Evolutionary conservation across 2,113 vertebrate species (phyloP).

Genomic region (Leptobrachium leishanense): DNA sequence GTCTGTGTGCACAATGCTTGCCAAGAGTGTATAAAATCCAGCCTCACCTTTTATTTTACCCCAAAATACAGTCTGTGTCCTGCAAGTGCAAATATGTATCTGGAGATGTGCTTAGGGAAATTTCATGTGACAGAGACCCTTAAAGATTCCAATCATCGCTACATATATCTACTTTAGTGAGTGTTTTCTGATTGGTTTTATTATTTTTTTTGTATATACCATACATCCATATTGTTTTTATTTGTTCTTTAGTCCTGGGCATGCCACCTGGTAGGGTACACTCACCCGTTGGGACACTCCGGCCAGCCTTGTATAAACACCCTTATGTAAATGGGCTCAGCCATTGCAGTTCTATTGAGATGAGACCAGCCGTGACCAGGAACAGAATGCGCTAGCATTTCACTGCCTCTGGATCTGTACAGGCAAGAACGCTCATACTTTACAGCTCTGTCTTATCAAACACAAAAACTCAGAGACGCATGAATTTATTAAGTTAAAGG

Average conservation of each 20-base stretch:
- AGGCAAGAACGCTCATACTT: background rate
- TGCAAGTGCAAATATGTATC: too few relatives aligned
- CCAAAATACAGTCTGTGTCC: too few relatives aligned
- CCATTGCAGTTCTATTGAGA: conserved; percentile 28
- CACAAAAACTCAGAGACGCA: background rate
- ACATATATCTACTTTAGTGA: too few relatives aligned
- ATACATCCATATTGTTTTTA: too few relatives aligned
- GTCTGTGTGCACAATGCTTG: too few relatives aligned
- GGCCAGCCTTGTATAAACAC: conserved; percentile 43
- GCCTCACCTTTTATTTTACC: too few relatives aligned
- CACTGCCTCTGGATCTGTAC: background rate
- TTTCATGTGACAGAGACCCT: too few relatives aligned
- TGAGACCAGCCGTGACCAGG: conserved; percentile 32
- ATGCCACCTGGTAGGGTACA: conserved; percentile 1
- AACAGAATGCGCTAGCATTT: conserved; percentile 29
- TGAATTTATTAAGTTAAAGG: conserved; percentile 2
- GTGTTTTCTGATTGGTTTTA: too few relatives aligned
- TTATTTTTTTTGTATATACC: too few relatives aligned
- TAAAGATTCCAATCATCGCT: too few relatives aligned
- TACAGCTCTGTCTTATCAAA: background rate
- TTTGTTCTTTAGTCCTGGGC: background rate
- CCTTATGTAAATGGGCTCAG: conserved; percentile 34
- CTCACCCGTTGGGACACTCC: conserved; percentile 7
- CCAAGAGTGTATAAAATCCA: too few relatives aligned
- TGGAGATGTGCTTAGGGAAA: too few relatives aligned